phyloP scores from a whole-genome alignment of 1,140 invertebrate genomes.

The Nasonia giraulti region DNA sequence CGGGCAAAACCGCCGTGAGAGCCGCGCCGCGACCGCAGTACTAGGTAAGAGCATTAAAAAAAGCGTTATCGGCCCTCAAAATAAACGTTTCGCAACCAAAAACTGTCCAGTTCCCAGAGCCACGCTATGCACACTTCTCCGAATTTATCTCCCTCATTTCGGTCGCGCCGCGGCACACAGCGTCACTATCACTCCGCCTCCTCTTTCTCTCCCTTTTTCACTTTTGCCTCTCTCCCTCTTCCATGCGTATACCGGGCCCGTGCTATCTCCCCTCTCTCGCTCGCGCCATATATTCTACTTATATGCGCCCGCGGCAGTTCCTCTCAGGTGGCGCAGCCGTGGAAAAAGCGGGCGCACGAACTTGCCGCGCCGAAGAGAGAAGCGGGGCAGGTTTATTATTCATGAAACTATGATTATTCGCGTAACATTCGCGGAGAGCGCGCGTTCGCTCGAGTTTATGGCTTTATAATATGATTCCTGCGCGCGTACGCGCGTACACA shows the following conservation, averaged over 20 bases:
- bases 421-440: constrained; percentile 31
- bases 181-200: constrained; percentile 21
- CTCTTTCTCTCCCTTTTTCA: constrained; percentile 8
- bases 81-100: too few species aligned
- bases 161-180: not conserved
- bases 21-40: too few species aligned
- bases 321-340: not conserved
- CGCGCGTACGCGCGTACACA: not conserved
- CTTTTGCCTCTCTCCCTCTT: not conserved
- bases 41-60: too few species aligned
- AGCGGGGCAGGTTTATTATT: constrained; percentile 47
- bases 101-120: too few species aligned
- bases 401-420: constrained; percentile 52
- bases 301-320: not conserved
- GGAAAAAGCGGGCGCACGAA: constrained; percentile 24
- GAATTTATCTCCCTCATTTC: constrained; percentile 48
- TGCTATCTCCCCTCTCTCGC: not conserved
- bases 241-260: not conserved
- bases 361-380: not conserved
- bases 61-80: too few species aligned
- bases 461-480: constrained; percentile 43
- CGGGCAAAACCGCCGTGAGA: too few species aligned
- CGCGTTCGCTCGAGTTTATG: constrained; percentile 26
- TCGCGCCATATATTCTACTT: constrained; percentile 1
- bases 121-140: not conserved